Conservation (phyloP, 2,797 vertebrate genomes). For the Diplodus sargus region DNA sequence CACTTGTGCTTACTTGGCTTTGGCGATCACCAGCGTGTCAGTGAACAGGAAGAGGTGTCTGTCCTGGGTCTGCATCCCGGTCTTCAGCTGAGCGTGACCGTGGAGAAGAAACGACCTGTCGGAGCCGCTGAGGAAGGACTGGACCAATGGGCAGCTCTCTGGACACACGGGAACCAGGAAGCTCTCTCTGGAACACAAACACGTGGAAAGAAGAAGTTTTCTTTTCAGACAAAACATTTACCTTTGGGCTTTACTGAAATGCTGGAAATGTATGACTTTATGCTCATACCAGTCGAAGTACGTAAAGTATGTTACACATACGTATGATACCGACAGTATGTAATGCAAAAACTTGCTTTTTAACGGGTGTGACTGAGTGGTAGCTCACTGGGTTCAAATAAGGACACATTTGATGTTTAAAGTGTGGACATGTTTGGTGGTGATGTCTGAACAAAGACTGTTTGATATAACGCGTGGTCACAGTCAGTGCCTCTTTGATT, state of each 20-base stretch:
- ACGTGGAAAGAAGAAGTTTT: neutral
- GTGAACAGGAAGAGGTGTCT: constrained; percentile 90
- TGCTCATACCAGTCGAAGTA: no score
- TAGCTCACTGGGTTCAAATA: constrained; percentile 2
- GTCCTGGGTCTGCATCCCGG: constrained; percentile 90
- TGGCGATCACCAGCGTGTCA: constrained; percentile 88
- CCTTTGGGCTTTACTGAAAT: no score
- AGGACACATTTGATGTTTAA: constrained; percentile 9
- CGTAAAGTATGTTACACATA: no score
- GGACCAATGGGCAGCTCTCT: constrained; percentile 78
- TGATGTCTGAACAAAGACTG: neutral
- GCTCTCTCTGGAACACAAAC: constrained; percentile 68
- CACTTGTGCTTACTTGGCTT: constrained; percentile 84
- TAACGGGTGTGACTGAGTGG: constrained; percentile 4
- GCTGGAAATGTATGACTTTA: no score
- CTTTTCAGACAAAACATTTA: no score
- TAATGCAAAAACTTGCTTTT: constrained; percentile 3
- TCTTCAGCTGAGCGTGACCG: constrained; percentile 86
- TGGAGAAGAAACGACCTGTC: constrained; percentile 81
- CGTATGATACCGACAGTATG: neutral
- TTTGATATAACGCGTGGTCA: neutral
- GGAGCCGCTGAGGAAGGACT: constrained; percentile 75
- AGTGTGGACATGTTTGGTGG: neutral
- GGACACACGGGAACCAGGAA: constrained; percentile 68
- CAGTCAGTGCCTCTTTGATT: constrained; percentile 16